Percentiles rank a stretch among this genome's conserved stretches.
phyloP scores from a whole-genome alignment of 1,140 invertebrate species.

The Pogonus chalceus region DNA sequence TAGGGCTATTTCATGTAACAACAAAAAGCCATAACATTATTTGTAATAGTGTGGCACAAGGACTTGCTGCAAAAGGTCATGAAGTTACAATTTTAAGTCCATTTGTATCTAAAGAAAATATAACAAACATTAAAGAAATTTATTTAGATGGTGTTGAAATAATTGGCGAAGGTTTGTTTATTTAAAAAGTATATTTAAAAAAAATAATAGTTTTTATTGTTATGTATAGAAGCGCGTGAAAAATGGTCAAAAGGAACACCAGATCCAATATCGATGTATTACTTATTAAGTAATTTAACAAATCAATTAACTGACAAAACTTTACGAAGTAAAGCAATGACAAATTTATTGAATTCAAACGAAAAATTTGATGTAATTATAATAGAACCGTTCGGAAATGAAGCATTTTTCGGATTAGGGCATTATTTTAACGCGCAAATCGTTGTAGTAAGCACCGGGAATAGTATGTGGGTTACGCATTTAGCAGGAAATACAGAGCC shows the following conservation, averaged over 20 bases:
- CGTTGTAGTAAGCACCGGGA: conserved; percentile 26
- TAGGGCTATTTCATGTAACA: conserved; percentile 38
- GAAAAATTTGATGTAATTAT: conserved; percentile 36
- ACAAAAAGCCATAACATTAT: conserved; percentile 46
- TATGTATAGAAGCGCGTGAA: too few species aligned
- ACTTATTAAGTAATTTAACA: not conserved
- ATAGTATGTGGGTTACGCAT: conserved; percentile 31
- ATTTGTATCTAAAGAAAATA: conserved; percentile 36
- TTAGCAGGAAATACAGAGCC: conserved; percentile 31
- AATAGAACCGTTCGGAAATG: conserved; percentile 34
- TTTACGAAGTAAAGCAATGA: conserved; percentile 6
- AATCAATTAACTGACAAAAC: not conserved
- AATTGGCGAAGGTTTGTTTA: conserved; percentile 8
- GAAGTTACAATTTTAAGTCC: conserved; percentile 44
- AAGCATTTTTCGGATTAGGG: conserved; percentile 32
- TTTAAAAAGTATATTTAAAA: conserved; percentile 3
- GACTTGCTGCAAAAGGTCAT: conserved; percentile 43
- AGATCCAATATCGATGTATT: too few species aligned
- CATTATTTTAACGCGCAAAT: conserved; percentile 32
- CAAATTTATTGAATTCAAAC: conserved; percentile 28
- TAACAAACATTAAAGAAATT: conserved; percentile 43
- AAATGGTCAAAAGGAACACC: too few species aligned
- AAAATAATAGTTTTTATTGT: not conserved
- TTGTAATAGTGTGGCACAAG: conserved; percentile 41
- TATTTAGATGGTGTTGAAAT: conserved; percentile 6